Evolutionary conservation across 2,888 invertebrate genomes (phyloP), one percentile per base, ranked within the genome.

Genomic region (Mamestra brassicae): DNA sequence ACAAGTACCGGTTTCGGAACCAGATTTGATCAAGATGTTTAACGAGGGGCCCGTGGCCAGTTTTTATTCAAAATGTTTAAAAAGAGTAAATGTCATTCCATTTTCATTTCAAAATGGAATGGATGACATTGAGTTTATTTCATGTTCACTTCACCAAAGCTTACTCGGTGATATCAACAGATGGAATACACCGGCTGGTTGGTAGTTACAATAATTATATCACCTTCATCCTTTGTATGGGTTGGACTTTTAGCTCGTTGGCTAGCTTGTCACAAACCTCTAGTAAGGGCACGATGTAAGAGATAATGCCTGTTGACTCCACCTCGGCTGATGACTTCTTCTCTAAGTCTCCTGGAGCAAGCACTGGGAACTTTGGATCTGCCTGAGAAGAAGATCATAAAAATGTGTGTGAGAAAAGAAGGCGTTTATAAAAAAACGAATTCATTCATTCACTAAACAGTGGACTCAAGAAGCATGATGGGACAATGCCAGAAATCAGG

Each of bases 331-430:
- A 1, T 6, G 50, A 0, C 1, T 1, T 8, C 26, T 76, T 76
- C 26, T 76, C 76, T 3, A 34, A 2, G 15, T 76, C 76, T 34
- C 76, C 76, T 54, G 76, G 76, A n/a, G 76, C 71, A 8, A 76
- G 8, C 6, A 76, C 80, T 71, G 76, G 76, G 0, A 3, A 0
- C 5, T 15, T 52, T 52, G 62, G 76, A 52, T 76, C 45, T n/a
- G 72, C 26, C 76, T 76, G 26, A 15, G 0, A 42, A 42, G 7
- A 5, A 57, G 62, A 26, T 52, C 8, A 58, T n/a, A 57, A 54
- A 68, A 60, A 52, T 58, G 13, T 60, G 17, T 47, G 26, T 61
- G 11, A 61, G 17, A 13, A 61, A 52, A 13, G 7, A n/a, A 42
- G 5, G 3, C 1, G 7, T 52, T 1, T 8, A 6, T 42, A 42